Evolutionary conservation across 1,140 invertebrate genomes (phyloP).

Genomic region (Drosophila gunungcola): DNA sequence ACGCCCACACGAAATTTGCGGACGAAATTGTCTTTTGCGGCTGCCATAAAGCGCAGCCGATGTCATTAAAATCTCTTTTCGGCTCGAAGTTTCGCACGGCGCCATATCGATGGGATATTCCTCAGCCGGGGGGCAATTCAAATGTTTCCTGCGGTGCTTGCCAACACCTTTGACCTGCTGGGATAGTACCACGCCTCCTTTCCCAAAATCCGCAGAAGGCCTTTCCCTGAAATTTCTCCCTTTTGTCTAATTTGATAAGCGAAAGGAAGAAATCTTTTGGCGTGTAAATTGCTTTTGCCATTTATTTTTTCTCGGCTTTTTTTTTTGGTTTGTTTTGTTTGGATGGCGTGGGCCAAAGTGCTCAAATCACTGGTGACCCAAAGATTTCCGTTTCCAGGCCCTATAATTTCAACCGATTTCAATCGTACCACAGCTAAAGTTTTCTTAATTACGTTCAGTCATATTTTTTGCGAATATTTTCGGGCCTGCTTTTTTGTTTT

Average conservation of each 20-base stretch:
- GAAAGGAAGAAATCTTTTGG: conserved; percentile 39
- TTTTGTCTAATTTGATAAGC: conserved; percentile 77
- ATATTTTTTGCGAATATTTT: conserved; percentile 42
- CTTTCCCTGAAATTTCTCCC: conserved; percentile 53
- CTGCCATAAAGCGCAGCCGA: conserved; percentile 73
- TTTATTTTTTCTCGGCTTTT: background rate
- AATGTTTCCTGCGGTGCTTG: conserved; percentile 54
- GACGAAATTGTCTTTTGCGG: conserved; percentile 63
- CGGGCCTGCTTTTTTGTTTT: conserved; percentile 9
- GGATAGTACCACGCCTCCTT: background rate
- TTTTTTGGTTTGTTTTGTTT: conserved; percentile 20
- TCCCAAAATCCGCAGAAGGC: conserved; percentile 31
- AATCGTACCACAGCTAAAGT: conserved; percentile 60
- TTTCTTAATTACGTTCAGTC: conserved; percentile 69
- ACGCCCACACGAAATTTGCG: conserved; percentile 70
- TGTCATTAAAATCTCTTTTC: conserved; percentile 80
- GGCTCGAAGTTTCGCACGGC: conserved; percentile 44
- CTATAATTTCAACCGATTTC: conserved; percentile 54
- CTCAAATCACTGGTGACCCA: conserved; percentile 41
- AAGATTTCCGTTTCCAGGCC: conserved; percentile 24
- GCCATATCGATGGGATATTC: conserved; percentile 60
- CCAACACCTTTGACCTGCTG: conserved; percentile 69
- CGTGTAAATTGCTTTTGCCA: conserved; percentile 58
- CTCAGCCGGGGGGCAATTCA: conserved; percentile 59
- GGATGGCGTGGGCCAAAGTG: conserved; percentile 58